phyloP scores from a whole-genome alignment of 2,797 vertebrate species.

The Ptychobarbus kaznakovi region DNA sequence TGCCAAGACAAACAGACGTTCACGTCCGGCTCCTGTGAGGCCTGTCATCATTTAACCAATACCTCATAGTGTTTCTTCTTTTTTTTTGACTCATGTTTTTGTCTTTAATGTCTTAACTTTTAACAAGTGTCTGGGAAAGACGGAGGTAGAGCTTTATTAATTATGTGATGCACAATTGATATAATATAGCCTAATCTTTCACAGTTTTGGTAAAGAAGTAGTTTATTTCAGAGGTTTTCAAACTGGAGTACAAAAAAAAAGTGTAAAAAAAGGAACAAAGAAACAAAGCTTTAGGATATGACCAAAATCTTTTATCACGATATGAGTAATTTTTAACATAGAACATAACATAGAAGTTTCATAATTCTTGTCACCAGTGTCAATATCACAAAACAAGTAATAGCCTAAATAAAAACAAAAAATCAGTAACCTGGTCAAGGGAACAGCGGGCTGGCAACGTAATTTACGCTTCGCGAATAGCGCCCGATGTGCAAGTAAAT shows the following conservation, averaged over 20 bases:
- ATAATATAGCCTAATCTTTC: not conserved
- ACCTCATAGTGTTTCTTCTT: not conserved
- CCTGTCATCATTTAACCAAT: slow-evolving; percentile 6
- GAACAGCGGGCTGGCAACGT: no score
- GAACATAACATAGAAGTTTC: no score
- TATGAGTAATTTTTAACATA: no score
- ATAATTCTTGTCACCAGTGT: no score
- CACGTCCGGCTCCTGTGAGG: not conserved
- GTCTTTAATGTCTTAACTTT: not conserved
- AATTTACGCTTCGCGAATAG: no score
- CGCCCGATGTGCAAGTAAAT: no score
- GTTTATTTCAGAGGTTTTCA: not conserved
- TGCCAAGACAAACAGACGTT: not conserved
- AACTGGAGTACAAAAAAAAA: not conserved
- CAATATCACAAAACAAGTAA: no score
- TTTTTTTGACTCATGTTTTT: not conserved
- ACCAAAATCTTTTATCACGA: no score
- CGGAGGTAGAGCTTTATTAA: not conserved
- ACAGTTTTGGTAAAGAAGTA: not conserved
- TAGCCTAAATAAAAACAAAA: no score
- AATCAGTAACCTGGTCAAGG: no score
- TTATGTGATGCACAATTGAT: not conserved
- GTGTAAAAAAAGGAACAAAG: no score
- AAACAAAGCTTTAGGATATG: no score
- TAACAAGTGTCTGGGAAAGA: not conserved